phyloP scores from a whole-genome alignment of 2,113 vertebrate genomes.

The Romanogobio albipinnatus region DNA sequence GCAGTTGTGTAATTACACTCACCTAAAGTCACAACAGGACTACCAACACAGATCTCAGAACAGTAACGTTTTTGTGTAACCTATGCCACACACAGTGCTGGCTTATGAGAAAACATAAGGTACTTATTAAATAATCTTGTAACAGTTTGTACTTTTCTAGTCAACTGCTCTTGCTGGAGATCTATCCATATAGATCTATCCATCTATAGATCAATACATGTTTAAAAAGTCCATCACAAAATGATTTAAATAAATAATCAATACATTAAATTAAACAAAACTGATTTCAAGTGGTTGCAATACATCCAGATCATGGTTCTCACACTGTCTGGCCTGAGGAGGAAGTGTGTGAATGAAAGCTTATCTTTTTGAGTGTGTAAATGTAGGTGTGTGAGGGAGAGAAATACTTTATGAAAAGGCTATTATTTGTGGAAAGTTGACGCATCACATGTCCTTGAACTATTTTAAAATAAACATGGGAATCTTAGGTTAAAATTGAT shows the following conservation, averaged over 20 bases:
- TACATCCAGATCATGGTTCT: neutral
- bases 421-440: neutral
- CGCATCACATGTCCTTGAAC: neutral
- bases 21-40: neutral
- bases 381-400: neutral
- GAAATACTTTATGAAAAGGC: neutral
- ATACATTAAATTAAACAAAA: neutral
- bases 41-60: slow-evolving; percentile 7
- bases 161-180: neutral
- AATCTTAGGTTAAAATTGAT: neutral
- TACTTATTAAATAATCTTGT: neutral
- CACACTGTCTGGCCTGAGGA: neutral
- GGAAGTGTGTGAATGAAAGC: neutral
- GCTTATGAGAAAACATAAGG: neutral
- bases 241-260: neutral
- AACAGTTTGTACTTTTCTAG: neutral
- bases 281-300: neutral
- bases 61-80: neutral
- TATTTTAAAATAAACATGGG: neutral
- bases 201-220: no score
- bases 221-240: neutral
- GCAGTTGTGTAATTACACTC: slow-evolving; percentile 29
- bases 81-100: neutral
- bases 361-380: slow-evolving; percentile 28
- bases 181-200: neutral